Conservation (phyloP, 2,888 invertebrate genomes). For the Caenorhabditis afra region DNA sequence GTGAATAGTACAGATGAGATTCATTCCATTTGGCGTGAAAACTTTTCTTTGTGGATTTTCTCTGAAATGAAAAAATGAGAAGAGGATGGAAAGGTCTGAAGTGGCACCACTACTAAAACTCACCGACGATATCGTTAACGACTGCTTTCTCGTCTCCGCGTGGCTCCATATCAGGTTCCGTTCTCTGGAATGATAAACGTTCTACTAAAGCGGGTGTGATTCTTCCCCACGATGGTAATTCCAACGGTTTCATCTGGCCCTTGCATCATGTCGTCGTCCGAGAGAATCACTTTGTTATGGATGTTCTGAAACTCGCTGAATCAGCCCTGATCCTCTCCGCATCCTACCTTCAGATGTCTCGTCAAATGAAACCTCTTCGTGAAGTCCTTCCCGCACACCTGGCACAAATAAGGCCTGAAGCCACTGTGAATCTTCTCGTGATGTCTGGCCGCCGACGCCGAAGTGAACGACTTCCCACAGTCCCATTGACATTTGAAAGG, state of each 20-base stretch:
- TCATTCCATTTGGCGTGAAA: neutral
- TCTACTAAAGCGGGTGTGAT: neutral
- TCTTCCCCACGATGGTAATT: no score
- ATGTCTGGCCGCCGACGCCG: slow-evolving; percentile 68
- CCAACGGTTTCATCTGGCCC: neutral
- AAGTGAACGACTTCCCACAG: slow-evolving; percentile 71
- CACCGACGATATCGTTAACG: slow-evolving; percentile 39
- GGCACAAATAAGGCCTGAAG: slow-evolving; percentile 59
- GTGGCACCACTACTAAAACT: neutral
- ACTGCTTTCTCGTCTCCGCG: slow-evolving; percentile 25
- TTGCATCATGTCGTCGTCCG: neutral
- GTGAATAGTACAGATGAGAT: neutral
- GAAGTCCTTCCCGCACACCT: slow-evolving; percentile 60
- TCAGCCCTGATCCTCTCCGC: neutral
- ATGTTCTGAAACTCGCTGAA: slow-evolving; percentile 23
- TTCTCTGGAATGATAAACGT: neutral
- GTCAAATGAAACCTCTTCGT: slow-evolving; percentile 65
- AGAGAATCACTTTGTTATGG: slow-evolving; percentile 11
- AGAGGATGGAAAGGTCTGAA: neutral
- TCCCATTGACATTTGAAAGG: slow-evolving; percentile 74
- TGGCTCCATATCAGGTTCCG: slow-evolving; percentile 13
- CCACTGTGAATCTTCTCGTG: slow-evolving; percentile 73
- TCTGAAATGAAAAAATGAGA: slow-evolving; percentile 10
- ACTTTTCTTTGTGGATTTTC: slow-evolving; percentile 19
- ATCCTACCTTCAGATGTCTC: slow-evolving; percentile 58